Percentiles rank a stretch among this genome's conserved stretches.
These are phyloP conservation scores for Bucco capensis DNA, from an alignment of 2,113 vertebrate species.

Conservation along the genomic window DNA sequence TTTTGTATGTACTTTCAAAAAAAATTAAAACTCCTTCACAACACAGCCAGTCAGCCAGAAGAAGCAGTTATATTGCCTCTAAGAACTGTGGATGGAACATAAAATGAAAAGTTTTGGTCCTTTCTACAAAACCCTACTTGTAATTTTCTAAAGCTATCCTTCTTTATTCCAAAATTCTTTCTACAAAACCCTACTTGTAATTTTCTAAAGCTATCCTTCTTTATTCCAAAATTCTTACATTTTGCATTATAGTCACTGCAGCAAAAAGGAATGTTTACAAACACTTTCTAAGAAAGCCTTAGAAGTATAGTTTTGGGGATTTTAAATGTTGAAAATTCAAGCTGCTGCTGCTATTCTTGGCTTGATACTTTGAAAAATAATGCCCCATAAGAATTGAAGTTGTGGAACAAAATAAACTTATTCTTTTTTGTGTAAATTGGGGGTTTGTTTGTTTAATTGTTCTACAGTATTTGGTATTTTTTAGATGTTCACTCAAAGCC, in stretches of 20 bases:
- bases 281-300: not conserved
- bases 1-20: too few relatives aligned
- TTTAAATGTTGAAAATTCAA: not conserved
- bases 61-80: rapidly evolving
- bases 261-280: not conserved
- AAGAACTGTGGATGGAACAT: not conserved
- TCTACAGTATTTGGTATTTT: not conserved
- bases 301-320: not conserved
- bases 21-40: not conserved
- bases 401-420: not conserved
- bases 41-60: not conserved
- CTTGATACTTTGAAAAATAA: not conserved
- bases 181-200: not conserved
- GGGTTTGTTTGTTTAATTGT: not conserved
- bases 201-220: not conserved
- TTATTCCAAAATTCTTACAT: not conserved
- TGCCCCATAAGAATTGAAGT: not conserved
- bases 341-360: not conserved
- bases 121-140: not conserved
- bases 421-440: not conserved
- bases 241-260: not conserved
- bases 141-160: not conserved
- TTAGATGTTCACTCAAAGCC: not conserved
- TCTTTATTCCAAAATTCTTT: not conserved
- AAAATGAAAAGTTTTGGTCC: not conserved